A percentile compares a stretch with the other conserved stretches of the same genome.
These are phyloP conservation scores for Oryzias curvinotus DNA, from an alignment of 2,113 vertebrate genomes.

Conservation along the genomic window DNA sequence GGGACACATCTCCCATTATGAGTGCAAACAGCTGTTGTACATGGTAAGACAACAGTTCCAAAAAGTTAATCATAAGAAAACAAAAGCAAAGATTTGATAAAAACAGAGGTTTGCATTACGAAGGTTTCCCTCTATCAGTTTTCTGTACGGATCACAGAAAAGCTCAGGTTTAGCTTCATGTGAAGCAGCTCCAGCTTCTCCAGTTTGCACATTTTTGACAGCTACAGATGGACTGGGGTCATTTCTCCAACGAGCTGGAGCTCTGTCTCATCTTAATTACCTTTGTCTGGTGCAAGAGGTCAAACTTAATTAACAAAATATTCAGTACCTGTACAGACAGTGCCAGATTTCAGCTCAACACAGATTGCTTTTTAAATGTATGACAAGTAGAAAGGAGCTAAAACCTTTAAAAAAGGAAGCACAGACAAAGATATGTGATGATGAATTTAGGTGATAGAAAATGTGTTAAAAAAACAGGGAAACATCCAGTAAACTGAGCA, in stretches of 20 bases:
- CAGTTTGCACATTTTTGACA: conserved; percentile 18
- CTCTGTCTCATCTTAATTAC: conserved; percentile 62
- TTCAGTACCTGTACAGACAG: conserved; percentile 55
- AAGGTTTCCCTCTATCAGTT: conserved; percentile 9
- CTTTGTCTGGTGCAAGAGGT: conserved; percentile 30
- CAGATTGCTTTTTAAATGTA: conserved; percentile 38
- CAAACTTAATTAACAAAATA: conserved; percentile 60
- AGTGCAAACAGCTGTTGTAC: background rate
- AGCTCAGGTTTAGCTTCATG: background rate
- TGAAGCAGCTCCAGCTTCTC: conserved; percentile 11
- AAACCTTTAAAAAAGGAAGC: background rate
- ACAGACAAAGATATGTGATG: background rate
- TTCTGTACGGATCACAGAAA: conserved; percentile 2
- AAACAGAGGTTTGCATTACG: conserved; percentile 9
- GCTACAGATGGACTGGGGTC: conserved; percentile 4
- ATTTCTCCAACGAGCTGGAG: conserved; percentile 29
- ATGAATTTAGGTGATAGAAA: background rate
- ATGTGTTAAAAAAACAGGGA: background rate
- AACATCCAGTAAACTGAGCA: no score
- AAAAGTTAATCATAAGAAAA: background rate
- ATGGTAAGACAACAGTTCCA: no score
- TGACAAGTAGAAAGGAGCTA: conserved; percentile 14
- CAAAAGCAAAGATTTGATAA: background rate
- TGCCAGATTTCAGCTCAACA: conserved; percentile 24
- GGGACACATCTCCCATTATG: no score